Base-by-base conservation (phyloP, 2,113 vertebrate species). In the Salvelinus sp. region DNA sequence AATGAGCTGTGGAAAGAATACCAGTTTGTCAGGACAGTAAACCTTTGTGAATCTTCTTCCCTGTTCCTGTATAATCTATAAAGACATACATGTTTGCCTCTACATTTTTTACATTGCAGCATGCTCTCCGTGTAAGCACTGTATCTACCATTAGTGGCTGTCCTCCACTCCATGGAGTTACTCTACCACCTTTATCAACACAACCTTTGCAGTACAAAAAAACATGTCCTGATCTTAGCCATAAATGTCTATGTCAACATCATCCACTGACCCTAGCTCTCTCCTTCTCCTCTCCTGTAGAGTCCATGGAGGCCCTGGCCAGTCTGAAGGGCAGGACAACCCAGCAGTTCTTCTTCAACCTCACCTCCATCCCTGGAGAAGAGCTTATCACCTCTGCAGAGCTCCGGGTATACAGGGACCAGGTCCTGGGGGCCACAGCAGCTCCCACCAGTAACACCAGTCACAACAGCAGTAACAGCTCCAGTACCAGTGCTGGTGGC, bases 341-440 rank as follows among this genome's bases (percentile, higher is more conserved):
- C 63, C 96, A 97, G 33, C 94, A 96, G 88, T 98, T 99, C 93
- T 97, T 96, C 94, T 99, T 99, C 92, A 98, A 98, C 91, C 94
- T 99, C 87, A 96, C 95, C 78, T 96, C 96, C 70, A 90, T 99
- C 83, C 97, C 97, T 12, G 89, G 86, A 0, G 96, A 96, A 86
- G 98, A 99, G 88, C 94, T 95, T 76, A 89, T 99, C 94, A 95
- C 96, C 62, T 97, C 96, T 54, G 97, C 97, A 30, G 98, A 99
- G 91, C 95, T 99, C 23, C 95, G 97, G 72, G 93, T 99, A 88
- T 98, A 96, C 93, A 96, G 97, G 84, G 92, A 98, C 79, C 95
- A 96, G 91, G 94, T 97, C 78, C 93, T 93, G 69, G 94, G 92
- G 83, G 79, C 89, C 72, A 22, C 91, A 72, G 86, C 86, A 79